phyloP scores from a whole-genome alignment of 2,888 invertebrate species.

The Cyclophora punctaria region DNA sequence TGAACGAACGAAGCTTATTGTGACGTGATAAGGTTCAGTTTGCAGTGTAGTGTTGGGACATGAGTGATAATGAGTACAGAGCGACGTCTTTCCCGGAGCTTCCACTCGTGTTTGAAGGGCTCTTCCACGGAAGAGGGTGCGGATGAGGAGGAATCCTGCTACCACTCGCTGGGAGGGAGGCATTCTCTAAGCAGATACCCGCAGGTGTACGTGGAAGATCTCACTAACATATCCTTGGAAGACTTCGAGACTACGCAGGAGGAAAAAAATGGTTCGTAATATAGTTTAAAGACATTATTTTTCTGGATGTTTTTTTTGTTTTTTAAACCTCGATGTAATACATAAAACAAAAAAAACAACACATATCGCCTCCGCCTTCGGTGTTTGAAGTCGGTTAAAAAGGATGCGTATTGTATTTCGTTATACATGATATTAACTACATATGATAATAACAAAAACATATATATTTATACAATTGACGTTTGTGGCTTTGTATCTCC shows the following conservation, averaged over 20 bases:
- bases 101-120: conserved; percentile 80
- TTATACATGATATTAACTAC: no score
- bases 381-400: no score
- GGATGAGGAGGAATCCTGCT: conserved; percentile 66
- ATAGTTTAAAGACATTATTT: not conserved
- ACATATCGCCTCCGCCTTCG: no score
- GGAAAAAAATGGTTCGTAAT: conserved; percentile 58
- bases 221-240: conserved; percentile 58
- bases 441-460: no score
- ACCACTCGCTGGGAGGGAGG: conserved; percentile 64
- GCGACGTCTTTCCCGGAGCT: conserved; percentile 78
- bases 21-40: conserved; percentile 27
- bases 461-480: no score
- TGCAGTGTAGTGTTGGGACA: conserved; percentile 43
- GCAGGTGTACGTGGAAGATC: conserved; percentile 65
- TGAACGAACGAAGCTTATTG: conserved; percentile 13
- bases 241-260: conserved; percentile 64
- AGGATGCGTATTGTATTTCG: no score
- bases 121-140: conserved; percentile 71
- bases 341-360: no score
- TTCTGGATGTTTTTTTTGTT: not conserved
- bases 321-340: no score
- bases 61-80: conserved; percentile 72
- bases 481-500: no score
- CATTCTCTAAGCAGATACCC: conserved; percentile 59